phyloP scores from a whole-genome alignment of 2,797 vertebrate genomes.

The Sebastes flavidus region DNA sequence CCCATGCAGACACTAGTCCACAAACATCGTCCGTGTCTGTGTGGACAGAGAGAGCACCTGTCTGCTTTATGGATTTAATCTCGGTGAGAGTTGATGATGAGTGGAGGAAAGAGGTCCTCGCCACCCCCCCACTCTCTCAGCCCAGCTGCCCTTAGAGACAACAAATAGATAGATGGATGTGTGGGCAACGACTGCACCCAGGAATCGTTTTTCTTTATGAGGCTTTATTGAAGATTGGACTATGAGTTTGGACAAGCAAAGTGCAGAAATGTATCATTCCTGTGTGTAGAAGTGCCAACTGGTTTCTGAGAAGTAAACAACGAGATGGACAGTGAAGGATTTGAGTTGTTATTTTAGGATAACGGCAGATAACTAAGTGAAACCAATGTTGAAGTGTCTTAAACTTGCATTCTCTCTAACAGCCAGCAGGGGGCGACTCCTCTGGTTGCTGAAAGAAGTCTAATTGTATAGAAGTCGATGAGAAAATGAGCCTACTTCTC shows the following conservation, averaged over 20 bases:
- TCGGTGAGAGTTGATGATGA: constrained; percentile 40
- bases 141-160: constrained; percentile 32
- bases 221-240: constrained; percentile 14
- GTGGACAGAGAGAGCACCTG: constrained; percentile 47
- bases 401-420: no score
- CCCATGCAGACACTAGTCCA: constrained; percentile 13
- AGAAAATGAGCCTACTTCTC: no score
- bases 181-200: constrained; percentile 18
- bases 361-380: not conserved
- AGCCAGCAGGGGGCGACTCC: no score
- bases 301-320: constrained; percentile 5
- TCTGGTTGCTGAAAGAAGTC: no score
- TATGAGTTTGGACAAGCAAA: constrained; percentile 13
- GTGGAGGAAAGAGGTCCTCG: constrained; percentile 33
- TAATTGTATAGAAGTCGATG: no score
- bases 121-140: not conserved
- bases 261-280: constrained; percentile 16
- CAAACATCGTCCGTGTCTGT: constrained; percentile 39
- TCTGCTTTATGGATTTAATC: constrained; percentile 82
- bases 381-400: not conserved
- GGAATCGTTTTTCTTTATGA: constrained; percentile 12
- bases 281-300: constrained; percentile 12
- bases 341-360: constrained; percentile 12
- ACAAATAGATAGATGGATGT: constrained; percentile 45
- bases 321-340: not conserved